Base-by-base conservation (phyloP, 2,797 vertebrate species). In the Vireo griseus region DNA sequence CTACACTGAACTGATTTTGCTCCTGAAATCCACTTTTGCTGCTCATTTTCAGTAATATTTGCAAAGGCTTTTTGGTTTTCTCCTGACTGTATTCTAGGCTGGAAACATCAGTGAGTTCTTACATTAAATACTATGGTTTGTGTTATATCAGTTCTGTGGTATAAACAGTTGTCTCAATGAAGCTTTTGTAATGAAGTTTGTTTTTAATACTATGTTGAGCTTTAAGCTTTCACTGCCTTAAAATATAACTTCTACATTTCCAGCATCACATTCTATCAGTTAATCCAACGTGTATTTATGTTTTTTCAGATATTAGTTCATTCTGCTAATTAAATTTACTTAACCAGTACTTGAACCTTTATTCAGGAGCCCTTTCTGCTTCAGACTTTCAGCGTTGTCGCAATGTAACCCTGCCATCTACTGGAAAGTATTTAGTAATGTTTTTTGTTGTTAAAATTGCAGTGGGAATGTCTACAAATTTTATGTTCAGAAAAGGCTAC, bases 391-490 rank as follows among this genome's bases (percentile, higher is more conserved):
- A 47, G 35, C 42, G 20, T 52, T 85, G 67, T 47, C 37, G 54
- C 48, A 83, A 92, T 4, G 42, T 94, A 74, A 94, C 78, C 52
- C 94, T 89, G 96, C 96, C 96, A 96, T 89, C 96, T 96, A 29
- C 94, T 96, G 96, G 96, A 54, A 92, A 57, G 45, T 74, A 39
- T 59, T 71, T 26, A 87, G 92, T 73, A 82, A 74, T 67, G 67
- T 9, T 15, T 59, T 85, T 67, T 74, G 40, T 67, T 9, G 20
- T 39, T 79, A 45, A 86, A 76, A 71, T 11, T 47, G 80, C 5
- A 21, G 17, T 33, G 24, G 21, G 6, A 25, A 35, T 39, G 29
- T 31, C 40, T 63, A 14, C 54, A 63, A 22, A 29, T 87, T 55
- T 77, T 73, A 35, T 1, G 2, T 25, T 19, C 22, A 25, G 52